These are phyloP conservation scores for Cyclophora punctaria DNA, from an alignment of 2,888 invertebrate genomes.

Conservation along the genomic window DNA sequence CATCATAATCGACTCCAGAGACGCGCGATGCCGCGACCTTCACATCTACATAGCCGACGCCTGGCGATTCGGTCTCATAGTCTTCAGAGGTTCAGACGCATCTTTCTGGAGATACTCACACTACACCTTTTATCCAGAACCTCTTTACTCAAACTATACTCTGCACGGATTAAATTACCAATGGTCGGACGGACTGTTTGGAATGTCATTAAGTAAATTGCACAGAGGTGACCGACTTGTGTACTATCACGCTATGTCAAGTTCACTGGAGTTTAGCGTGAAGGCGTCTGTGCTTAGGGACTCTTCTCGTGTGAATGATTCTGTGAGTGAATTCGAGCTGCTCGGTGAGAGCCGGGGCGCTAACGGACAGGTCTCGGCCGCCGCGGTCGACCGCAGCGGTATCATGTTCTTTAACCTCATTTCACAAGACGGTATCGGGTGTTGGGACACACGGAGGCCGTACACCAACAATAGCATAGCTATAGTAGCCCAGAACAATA, in stretches of 20 bases:
- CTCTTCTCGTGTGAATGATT: conserved; percentile 58
- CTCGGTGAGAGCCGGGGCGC: conserved; percentile 73
- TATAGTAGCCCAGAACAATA: conserved; percentile 77
- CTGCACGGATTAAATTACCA: conserved; percentile 85
- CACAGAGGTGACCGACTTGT: conserved; percentile 76
- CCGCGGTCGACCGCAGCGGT: conserved; percentile 82
- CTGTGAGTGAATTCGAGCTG: conserved; percentile 56
- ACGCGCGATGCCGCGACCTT: conserved; percentile 76
- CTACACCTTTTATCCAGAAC: conserved; percentile 83
- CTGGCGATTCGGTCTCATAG: conserved; percentile 78
- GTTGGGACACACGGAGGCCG: conserved; percentile 88
- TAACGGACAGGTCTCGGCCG: conserved; percentile 83
- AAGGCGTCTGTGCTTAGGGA: conserved; percentile 81
- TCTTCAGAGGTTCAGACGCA: conserved; percentile 75
- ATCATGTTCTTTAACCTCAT: conserved; percentile 89
- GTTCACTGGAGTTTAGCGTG: conserved; percentile 84
- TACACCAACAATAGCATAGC: conserved; percentile 79
- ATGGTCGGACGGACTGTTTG: conserved; percentile 88
- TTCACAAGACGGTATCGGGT: conserved; percentile 84
- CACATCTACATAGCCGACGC: conserved; percentile 82
- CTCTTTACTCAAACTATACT: conserved; percentile 82
- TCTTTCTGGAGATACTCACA: conserved; percentile 80
- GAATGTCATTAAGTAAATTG: conserved; percentile 80
- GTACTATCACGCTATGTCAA: conserved; percentile 89
- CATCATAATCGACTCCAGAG: conserved; percentile 78